Conservation (phyloP, 2,797 vertebrate species). For the Poeciliopsis paucimaculata region DNA sequence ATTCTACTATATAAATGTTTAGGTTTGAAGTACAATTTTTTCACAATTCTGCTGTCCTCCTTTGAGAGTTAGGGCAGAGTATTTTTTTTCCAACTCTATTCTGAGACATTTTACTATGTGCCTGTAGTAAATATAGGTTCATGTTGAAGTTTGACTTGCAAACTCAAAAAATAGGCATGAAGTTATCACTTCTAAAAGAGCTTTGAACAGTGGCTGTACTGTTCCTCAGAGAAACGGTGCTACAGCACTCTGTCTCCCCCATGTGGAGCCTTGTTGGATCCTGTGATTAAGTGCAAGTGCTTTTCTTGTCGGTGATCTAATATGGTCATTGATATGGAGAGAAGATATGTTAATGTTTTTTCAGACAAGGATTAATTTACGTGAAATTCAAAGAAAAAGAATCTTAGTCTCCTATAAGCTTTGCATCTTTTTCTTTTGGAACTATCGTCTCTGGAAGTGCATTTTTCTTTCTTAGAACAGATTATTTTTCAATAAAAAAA, state of each 20-base stretch:
- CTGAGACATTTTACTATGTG: not conserved
- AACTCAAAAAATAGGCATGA: conserved; percentile 22
- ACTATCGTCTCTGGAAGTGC: conserved; percentile 40
- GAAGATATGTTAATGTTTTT: conserved; percentile 15
- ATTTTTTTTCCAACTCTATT: not conserved
- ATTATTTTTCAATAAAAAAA: too few relatives aligned
- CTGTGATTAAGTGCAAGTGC: conserved; percentile 11
- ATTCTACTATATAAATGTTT: not conserved
- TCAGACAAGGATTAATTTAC: conserved; percentile 38
- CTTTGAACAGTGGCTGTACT: conserved; percentile 27
- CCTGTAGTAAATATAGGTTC: conserved; percentile 6
- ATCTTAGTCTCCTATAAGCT: conserved; percentile 37
- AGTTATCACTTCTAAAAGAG: conserved; percentile 29
- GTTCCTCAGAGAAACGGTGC: conserved; percentile 57
- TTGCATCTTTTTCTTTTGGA: conserved; percentile 25
- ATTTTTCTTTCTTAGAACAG: too few relatives aligned
- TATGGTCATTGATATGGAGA: conserved; percentile 25
- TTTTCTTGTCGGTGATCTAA: not conserved
- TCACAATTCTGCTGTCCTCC: not conserved
- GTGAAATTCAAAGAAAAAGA: conserved; percentile 23
- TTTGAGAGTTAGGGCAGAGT: conserved; percentile 12
- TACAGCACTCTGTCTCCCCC: conserved; percentile 77
- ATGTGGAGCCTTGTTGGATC: conserved; percentile 60
- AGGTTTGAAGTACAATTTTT: not conserved
- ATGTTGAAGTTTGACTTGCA: conserved; percentile 37